phyloP scores from a whole-genome alignment of 2,113 vertebrate genomes.

The Istiophorus platypterus region DNA sequence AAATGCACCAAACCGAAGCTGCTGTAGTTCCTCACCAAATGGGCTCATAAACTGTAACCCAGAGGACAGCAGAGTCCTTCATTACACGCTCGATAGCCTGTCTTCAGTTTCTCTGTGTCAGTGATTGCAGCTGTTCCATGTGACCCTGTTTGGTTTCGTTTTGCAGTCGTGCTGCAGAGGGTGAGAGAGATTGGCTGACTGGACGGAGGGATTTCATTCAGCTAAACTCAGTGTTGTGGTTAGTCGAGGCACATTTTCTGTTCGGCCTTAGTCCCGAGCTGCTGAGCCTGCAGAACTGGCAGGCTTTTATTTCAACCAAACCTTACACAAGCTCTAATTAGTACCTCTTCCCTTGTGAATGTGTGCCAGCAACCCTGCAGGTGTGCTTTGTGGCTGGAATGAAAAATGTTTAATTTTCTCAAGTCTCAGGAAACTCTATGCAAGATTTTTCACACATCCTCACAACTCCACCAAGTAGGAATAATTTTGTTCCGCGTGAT shows the following conservation, averaged over 20 bases:
- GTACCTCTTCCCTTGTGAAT: neutral
- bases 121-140: conserved; percentile 27
- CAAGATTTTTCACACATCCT: neutral
- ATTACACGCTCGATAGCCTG: conserved; percentile 1
- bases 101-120: conserved; percentile 63
- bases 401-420: neutral
- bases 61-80: conserved; percentile 36
- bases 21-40: neutral
- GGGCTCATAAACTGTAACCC: conserved; percentile 33
- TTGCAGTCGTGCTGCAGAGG: neutral
- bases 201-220: neutral
- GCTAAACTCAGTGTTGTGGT: neutral
- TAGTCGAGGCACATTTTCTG: neutral
- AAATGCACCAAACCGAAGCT: conserved; percentile 1
- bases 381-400: neutral
- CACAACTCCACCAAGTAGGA: neutral
- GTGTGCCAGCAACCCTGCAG: conserved; percentile 18
- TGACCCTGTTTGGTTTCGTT: conserved; percentile 51
- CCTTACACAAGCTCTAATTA: conserved; percentile 10
- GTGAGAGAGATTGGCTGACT: neutral
- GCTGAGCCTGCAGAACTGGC: neutral
- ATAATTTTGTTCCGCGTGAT: neutral
- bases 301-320: conserved; percentile 9
- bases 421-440: neutral
- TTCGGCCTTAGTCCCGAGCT: neutral